phyloP scores from a whole-genome alignment of 2,888 invertebrate genomes.

The Tetranychus piercei region DNA sequence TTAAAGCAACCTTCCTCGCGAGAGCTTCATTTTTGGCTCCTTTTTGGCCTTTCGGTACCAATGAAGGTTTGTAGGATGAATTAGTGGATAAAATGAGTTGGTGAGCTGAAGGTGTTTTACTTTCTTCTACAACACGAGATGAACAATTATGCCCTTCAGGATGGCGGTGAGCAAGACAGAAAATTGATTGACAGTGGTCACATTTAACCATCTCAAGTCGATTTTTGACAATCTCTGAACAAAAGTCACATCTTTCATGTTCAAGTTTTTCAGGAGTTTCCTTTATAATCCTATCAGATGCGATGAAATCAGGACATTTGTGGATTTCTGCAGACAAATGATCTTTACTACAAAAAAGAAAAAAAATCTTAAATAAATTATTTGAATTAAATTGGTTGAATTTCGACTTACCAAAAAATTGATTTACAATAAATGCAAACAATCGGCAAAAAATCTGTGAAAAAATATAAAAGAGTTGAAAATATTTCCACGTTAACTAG shows the following conservation, averaged over 20 bases:
- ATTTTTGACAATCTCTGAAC: constrained; percentile 12
- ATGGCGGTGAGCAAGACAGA: constrained; percentile 19
- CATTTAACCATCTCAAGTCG: constrained; percentile 17
- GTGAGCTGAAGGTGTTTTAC: not conserved
- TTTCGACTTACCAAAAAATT: constrained; percentile 18
- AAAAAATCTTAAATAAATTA: not conserved
- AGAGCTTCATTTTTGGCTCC: constrained; percentile 21
- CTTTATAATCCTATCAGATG: not conserved
- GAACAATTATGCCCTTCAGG: constrained; percentile 18
- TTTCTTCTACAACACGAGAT: not conserved
- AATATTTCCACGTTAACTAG: not conserved
- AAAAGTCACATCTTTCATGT: constrained; percentile 19
- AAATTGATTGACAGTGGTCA: constrained; percentile 15
- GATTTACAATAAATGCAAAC: constrained; percentile 16
- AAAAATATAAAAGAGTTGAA: not conserved
- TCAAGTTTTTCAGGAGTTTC: constrained; percentile 7
- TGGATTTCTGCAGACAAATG: constrained; percentile 16
- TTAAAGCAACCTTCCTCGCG: constrained; percentile 18
- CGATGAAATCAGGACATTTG: constrained; percentile 15
- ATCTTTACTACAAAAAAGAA: constrained; percentile 16
- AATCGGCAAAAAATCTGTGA: constrained; percentile 20
- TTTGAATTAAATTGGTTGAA: not conserved
- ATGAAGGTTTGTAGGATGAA: not conserved
- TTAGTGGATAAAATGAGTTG: not conserved
- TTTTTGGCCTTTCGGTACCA: not conserved